Percentiles rank a stretch among this genome's conserved stretches.
Conservation (phyloP, 1,140 invertebrate species). For the Maniola jurtina region DNA sequence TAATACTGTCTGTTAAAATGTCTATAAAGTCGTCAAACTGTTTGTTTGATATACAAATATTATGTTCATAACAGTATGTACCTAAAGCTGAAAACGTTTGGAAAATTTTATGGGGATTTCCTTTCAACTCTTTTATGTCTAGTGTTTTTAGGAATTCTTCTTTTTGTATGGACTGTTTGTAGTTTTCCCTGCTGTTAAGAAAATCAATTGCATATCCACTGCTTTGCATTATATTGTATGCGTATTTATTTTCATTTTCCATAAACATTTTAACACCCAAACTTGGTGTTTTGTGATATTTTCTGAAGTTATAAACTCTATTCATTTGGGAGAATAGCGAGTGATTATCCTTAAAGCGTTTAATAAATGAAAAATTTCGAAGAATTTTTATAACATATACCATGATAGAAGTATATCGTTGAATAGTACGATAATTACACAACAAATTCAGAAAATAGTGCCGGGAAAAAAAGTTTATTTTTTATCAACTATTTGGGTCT, state of each 20-base stretch:
- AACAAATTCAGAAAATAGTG: too few relatives aligned
- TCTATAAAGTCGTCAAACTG: slow-evolving; percentile 74
- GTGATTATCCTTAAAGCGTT: neutral
- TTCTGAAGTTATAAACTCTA: neutral
- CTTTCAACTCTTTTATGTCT: slow-evolving; percentile 46
- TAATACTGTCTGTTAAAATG: slow-evolving; percentile 69
- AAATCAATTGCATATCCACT: slow-evolving; percentile 52
- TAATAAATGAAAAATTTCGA: neutral
- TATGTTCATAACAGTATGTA: slow-evolving; percentile 59
- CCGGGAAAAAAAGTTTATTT: too few relatives aligned
- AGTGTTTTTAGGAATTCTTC: slow-evolving; percentile 7
- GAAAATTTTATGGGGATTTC: slow-evolving; percentile 51
- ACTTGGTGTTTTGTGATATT: slow-evolving; percentile 9
- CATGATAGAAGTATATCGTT: neutral
- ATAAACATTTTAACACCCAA: slow-evolving; percentile 50
- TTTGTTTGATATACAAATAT: slow-evolving; percentile 60
- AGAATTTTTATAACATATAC: neutral
- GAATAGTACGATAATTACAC: too few relatives aligned
- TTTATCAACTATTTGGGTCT: too few relatives aligned
- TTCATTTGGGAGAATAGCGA: neutral
- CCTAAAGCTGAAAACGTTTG: slow-evolving; percentile 60
- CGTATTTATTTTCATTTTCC: slow-evolving; percentile 67
- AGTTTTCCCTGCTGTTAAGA: neutral
- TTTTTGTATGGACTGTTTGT: slow-evolving; percentile 2
- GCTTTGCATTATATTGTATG: slow-evolving; percentile 59